phyloP scores from a whole-genome alignment of 2,888 invertebrate genomes.

The Cyaniris semiargus region DNA sequence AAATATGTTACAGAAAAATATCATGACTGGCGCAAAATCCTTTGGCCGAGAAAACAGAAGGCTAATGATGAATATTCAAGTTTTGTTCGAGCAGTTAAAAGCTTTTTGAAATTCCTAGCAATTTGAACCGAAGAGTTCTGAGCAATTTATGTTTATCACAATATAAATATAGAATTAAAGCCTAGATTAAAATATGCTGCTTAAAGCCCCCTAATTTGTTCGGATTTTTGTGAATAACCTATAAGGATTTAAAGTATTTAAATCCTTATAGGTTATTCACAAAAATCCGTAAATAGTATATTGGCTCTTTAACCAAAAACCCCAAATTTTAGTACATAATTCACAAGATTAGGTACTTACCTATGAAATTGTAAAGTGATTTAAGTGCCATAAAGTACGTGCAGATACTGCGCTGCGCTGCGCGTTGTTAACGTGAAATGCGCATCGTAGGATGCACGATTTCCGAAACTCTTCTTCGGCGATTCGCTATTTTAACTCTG shows the following conservation, averaged over 20 bases:
- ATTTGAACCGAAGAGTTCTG: background rate
- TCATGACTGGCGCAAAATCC: background rate
- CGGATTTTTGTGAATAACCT: background rate
- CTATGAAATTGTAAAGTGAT: background rate
- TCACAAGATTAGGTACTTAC: background rate
- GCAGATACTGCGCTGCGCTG: too few relatives aligned
- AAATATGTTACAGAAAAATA: constrained; percentile 5
- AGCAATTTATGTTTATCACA: background rate
- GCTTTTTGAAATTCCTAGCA: constrained; percentile 10
- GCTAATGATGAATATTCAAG: constrained; percentile 24
- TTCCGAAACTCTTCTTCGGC: too few relatives aligned
- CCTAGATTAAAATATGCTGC: background rate
- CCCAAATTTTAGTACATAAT: background rate
- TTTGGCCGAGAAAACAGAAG: constrained; percentile 9
- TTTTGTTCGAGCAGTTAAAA: constrained; percentile 14
- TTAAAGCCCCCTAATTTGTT: background rate
- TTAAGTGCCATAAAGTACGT: too few relatives aligned
- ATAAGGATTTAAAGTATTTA: background rate
- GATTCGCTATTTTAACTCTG: too few relatives aligned
- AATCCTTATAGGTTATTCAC: too few relatives aligned
- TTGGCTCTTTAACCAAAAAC: too few relatives aligned
- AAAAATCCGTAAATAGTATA: too few relatives aligned
- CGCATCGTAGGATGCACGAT: too few relatives aligned
- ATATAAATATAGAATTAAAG: background rate
- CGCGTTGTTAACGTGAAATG: too few relatives aligned